Evolutionary conservation across 2,113 vertebrate genomes (phyloP).

Genomic region (Pampusana beccarii): DNA sequence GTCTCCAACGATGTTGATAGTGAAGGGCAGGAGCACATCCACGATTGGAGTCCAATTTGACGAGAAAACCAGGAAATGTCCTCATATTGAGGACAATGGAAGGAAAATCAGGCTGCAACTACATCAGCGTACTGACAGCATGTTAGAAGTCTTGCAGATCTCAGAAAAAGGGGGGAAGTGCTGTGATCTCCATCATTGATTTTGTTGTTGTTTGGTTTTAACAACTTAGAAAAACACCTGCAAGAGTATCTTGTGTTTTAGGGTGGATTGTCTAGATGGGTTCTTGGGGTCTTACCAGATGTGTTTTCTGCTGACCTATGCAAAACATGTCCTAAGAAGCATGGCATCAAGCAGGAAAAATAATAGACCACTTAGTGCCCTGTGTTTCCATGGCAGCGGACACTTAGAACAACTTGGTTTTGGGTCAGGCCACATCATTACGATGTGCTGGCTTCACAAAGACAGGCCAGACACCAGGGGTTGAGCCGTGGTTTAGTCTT

Average conservation of each 20-base stretch:
- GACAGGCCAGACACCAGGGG: fast-evolving
- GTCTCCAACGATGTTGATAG: background rate
- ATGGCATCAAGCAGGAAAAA: background rate
- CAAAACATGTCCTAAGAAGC: background rate
- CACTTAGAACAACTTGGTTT: background rate
- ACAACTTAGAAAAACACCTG: background rate
- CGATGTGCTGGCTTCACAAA: background rate
- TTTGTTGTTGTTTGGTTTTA: background rate
- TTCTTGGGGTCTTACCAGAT: background rate
- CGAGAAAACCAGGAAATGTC: background rate
- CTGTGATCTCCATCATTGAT: background rate
- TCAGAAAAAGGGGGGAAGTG: background rate
- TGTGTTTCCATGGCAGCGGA: background rate
- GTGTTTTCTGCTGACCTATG: background rate
- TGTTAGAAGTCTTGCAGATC: background rate
- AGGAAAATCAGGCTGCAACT: background rate
- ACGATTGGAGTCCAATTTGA: background rate
- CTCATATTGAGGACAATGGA: fast-evolving
- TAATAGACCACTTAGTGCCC: background rate
- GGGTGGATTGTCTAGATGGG: background rate
- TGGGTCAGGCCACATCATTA: background rate
- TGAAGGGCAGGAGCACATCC: background rate
- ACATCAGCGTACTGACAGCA: background rate
- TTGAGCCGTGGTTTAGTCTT: background rate
- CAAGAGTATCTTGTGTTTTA: background rate